phyloP scores from a whole-genome alignment of 1,140 invertebrate genomes.

The Condylostylus longicornis region DNA sequence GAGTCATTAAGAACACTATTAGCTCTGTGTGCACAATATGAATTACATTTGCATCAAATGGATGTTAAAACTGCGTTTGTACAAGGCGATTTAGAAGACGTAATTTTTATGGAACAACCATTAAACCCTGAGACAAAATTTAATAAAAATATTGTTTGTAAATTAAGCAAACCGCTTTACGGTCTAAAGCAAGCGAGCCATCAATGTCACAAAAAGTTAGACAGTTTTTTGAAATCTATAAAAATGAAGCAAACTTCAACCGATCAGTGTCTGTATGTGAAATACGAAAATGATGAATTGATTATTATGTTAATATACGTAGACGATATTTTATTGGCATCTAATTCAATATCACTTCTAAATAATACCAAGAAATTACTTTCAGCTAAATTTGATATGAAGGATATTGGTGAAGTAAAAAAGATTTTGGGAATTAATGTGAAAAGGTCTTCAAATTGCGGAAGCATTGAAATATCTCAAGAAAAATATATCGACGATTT shows the following conservation, averaged over 20 bases:
- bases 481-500: constrained; percentile 23
- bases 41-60: constrained; percentile 22
- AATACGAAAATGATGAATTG: background rate
- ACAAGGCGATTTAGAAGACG: constrained; percentile 24
- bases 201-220: constrained; percentile 19
- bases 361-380: constrained; percentile 9
- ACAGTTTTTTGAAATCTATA: constrained; percentile 14
- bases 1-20: constrained; percentile 5
- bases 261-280: constrained; percentile 24
- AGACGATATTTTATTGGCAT: constrained; percentile 17
- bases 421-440: constrained; percentile 22
- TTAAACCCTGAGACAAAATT: constrained; percentile 11
- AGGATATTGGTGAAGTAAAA: constrained; percentile 10
- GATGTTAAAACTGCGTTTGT: constrained; percentile 24
- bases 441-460: constrained; percentile 9
- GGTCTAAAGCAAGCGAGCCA: constrained; percentile 27
- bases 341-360: constrained; percentile 6
- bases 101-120: constrained; percentile 31
- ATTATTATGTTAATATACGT: constrained; percentile 11
- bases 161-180: constrained; percentile 26
- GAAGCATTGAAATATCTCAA: constrained; percentile 20
- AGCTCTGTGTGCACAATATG: constrained; percentile 5
- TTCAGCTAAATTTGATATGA: constrained; percentile 15
- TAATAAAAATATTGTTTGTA: constrained; percentile 14
- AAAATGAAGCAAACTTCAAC: constrained; percentile 13